These are phyloP conservation scores for Azemiops feae DNA, from an alignment of 2,113 vertebrate species.

Conservation along the genomic window DNA sequence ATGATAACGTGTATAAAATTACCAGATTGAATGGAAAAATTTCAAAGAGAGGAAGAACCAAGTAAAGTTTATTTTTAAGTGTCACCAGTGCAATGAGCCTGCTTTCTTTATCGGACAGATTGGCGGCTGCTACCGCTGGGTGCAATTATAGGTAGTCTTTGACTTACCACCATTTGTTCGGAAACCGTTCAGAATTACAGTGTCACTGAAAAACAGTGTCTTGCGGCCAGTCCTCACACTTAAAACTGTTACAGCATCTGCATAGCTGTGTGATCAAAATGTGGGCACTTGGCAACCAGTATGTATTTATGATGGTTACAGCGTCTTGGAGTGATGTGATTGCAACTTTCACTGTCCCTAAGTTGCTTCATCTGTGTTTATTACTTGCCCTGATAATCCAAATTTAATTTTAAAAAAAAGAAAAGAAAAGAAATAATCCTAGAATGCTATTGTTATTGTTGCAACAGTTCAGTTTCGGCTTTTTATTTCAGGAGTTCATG, in stretches of 20 bases:
- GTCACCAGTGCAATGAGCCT: not conserved
- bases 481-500: constrained; percentile 89
- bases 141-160: not conserved
- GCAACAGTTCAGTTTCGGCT: not conserved
- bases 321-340: not conserved
- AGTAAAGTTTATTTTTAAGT: not conserved
- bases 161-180: not conserved
- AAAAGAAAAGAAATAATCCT: not conserved
- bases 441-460: not conserved
- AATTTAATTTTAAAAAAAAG: not conserved
- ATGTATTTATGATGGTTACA: not conserved
- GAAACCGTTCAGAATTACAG: not conserved
- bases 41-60: not conserved
- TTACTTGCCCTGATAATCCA: not conserved
- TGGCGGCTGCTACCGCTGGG: not conserved
- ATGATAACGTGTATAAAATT: not conserved
- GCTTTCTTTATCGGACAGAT: not conserved
- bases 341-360: not conserved
- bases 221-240: not conserved
- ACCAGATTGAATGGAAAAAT: not conserved
- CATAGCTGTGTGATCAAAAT: not conserved
- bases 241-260: not conserved
- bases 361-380: not conserved
- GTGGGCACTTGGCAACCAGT: not conserved
- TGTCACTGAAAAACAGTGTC: not conserved